Evolutionary conservation across 1,140 invertebrate species (phyloP).

Genomic region (Micrasema minimum): DNA sequence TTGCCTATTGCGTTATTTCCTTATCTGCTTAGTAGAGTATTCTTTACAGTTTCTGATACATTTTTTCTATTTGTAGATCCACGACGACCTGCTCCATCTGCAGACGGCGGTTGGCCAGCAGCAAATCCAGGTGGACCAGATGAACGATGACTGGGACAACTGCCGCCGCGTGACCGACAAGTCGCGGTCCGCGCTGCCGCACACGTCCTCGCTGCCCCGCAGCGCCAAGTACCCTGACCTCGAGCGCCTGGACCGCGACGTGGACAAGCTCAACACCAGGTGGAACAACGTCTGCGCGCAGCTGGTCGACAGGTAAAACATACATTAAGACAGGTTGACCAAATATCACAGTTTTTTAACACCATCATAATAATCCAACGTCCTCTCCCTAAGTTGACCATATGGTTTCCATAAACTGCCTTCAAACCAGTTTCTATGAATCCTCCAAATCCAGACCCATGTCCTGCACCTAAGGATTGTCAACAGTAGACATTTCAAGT

Average conservation of each 20-base stretch:
- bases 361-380: too few species aligned
- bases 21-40: neutral
- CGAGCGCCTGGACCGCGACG: constrained; percentile 92
- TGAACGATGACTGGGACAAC: constrained; percentile 90
- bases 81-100: constrained; percentile 80
- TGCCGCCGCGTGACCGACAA: constrained; percentile 87
- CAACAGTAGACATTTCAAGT: too few species aligned
- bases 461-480: too few species aligned
- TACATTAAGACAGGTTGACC: too few species aligned
- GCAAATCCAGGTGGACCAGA: constrained; percentile 87
- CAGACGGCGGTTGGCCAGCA: constrained; percentile 86
- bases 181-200: constrained; percentile 74
- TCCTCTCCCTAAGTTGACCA: too few species aligned
- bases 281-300: constrained; percentile 94
- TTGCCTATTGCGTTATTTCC: constrained; percentile 14
- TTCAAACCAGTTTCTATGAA: too few species aligned
- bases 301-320: constrained; percentile 84
- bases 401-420: too few species aligned
- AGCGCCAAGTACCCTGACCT: constrained; percentile 81
- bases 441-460: too few species aligned
- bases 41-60: too few species aligned
- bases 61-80: constrained; percentile 60
- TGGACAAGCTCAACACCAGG: constrained; percentile 84
- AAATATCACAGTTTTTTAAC: too few species aligned
- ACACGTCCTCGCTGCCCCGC: constrained; percentile 65